Percentiles rank a stretch among this genome's conserved stretches.
phyloP scores from a whole-genome alignment of 2,113 vertebrate species.

The Halichoeres trimaculatus region DNA sequence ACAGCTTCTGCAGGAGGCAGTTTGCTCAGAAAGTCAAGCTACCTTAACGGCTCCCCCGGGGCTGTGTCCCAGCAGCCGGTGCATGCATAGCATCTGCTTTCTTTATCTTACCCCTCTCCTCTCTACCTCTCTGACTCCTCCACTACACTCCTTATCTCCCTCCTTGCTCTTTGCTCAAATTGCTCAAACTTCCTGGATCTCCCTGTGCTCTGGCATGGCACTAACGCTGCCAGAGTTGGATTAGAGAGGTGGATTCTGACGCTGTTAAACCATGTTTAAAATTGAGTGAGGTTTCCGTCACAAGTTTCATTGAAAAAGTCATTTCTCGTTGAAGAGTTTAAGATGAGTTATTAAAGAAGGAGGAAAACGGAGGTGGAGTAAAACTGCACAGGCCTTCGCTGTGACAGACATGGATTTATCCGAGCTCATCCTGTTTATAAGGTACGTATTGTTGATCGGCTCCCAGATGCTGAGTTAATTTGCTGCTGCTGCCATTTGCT shows the following conservation, averaged over 20 bases:
- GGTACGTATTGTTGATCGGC: conserved; percentile 15
- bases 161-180: conserved; percentile 37
- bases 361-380: background rate
- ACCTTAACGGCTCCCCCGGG: conserved; percentile 46
- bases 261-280: conserved; percentile 47
- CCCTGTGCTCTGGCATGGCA: conserved; percentile 24
- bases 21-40: conserved; percentile 43
- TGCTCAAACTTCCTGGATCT: conserved; percentile 34
- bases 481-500: conserved; percentile 27
- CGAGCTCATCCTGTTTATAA: background rate
- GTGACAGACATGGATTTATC: background rate
- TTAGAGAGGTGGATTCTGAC: conserved; percentile 29
- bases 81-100: conserved; percentile 36
- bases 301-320: conserved; percentile 18
- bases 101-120: conserved; percentile 43
- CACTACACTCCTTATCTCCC: conserved; percentile 45
- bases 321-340: conserved; percentile 17
- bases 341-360: background rate
- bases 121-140: conserved; percentile 15
- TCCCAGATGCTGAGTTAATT: conserved; percentile 30
- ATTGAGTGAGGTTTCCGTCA: background rate
- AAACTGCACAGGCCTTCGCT: background rate
- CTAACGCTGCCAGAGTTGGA: conserved; percentile 22
- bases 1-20: conserved; percentile 33
- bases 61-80: conserved; percentile 37